Evolutionary conservation across 2,888 invertebrate genomes (phyloP).

Genomic region (Caenorhabditis sp.): DNA sequence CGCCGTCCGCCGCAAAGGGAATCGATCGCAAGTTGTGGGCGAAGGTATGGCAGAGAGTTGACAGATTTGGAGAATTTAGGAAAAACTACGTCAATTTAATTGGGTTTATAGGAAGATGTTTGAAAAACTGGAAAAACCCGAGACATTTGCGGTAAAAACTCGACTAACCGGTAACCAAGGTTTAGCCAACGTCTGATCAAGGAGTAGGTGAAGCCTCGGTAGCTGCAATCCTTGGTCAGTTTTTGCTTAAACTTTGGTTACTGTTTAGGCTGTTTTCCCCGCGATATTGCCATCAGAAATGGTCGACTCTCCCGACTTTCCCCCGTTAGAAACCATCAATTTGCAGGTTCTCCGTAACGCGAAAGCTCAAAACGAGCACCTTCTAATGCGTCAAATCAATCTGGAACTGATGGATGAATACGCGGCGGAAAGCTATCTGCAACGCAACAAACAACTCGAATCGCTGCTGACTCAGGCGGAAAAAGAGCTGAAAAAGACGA

Average conservation of each 20-base stretch:
- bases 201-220: no score
- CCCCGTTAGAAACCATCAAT: not conserved
- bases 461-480: slow-evolving; percentile 58
- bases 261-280: no score
- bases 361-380: slow-evolving; percentile 79
- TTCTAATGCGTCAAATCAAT: slow-evolving; percentile 76
- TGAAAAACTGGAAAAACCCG: no score
- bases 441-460: slow-evolving; percentile 73
- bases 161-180: no score
- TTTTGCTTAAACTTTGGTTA: not conserved
- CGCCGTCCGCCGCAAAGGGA: slow-evolving; percentile 73
- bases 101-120: no score
- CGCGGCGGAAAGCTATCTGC: slow-evolving; percentile 73
- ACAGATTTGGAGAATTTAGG: no score
- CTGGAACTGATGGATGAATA: slow-evolving; percentile 79
- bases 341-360: slow-evolving; percentile 73
- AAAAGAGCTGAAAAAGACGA: slow-evolving; percentile 52
- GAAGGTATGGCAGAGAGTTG: no score
- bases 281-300: no score
- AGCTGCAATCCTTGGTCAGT: not conserved
- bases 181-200: no score
- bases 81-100: no score
- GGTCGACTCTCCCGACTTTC: no score
- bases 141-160: no score
- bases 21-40: slow-evolving; percentile 77